Evolutionary conservation across 2,113 vertebrate genomes (phyloP).

Genomic region (Rhynchopsitta pachyrhyncha): DNA sequence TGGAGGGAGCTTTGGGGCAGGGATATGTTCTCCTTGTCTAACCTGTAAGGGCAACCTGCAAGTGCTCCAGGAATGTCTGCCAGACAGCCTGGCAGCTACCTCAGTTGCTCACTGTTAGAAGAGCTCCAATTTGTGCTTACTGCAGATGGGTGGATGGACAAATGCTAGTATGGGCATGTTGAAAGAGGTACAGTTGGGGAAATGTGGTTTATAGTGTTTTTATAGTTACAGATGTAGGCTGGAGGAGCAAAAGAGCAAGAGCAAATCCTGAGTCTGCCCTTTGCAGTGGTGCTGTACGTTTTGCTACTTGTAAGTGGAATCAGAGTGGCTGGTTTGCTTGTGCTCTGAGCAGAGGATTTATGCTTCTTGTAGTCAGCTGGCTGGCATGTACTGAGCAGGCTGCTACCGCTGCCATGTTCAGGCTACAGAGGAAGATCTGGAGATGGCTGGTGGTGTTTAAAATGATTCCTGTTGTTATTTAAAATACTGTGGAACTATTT

Average conservation of each 20-base stretch:
- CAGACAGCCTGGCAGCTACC: neutral
- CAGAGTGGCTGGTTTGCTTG: neutral
- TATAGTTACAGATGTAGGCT: neutral
- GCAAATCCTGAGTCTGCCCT: neutral
- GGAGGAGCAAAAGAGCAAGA: neutral
- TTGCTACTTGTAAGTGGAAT: neutral
- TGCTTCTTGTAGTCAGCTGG: neutral
- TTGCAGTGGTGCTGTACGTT: neutral
- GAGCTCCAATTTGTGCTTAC: neutral
- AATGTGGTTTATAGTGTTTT: neutral
- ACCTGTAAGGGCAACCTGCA: neutral
- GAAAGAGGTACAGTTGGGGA: neutral
- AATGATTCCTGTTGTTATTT: neutral
- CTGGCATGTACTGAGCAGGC: neutral
- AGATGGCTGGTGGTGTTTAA: neutral
- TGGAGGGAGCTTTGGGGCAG: neutral
- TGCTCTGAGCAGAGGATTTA: neutral
- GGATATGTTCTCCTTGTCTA: neutral
- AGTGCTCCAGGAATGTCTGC: neutral
- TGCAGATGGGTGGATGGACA: neutral
- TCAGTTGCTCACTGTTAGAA: neutral
- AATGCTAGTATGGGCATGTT: accelerated
- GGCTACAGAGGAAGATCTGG: neutral
- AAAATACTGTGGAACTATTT: neutral
- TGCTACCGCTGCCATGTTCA: neutral